Evolutionary conservation across 2,888 invertebrate genomes (phyloP).

Genomic region (Drosophila falleni): DNA sequence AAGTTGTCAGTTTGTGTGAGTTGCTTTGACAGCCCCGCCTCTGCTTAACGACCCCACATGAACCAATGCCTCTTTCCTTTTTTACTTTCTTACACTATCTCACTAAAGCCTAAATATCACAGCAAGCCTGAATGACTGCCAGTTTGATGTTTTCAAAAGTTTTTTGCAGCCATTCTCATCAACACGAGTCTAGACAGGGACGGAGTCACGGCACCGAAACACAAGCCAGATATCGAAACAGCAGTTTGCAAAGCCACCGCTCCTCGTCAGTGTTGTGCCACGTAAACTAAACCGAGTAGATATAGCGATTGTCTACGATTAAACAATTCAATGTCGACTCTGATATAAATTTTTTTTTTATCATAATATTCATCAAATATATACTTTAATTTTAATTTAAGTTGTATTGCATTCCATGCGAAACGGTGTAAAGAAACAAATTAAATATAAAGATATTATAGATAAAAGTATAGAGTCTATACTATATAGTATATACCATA

Average conservation of each 20-base stretch:
- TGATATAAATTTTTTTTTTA: too few relatives aligned
- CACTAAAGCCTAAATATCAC: slow-evolving; percentile 52
- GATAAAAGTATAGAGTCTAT: too few relatives aligned
- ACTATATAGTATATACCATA: too few relatives aligned
- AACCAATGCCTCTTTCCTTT: neutral
- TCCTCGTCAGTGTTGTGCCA: too few relatives aligned
- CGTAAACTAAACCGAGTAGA: too few relatives aligned
- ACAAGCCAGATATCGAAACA: slow-evolving; percentile 66
- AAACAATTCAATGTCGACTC: too few relatives aligned
- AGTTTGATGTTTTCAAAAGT: slow-evolving; percentile 30
- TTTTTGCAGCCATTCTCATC: slow-evolving; percentile 42
- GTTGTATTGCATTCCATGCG: too few relatives aligned
- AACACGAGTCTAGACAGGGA: slow-evolving; percentile 18
- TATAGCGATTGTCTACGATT: too few relatives aligned
- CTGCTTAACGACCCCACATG: slow-evolving; percentile 13
- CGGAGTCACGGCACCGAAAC: slow-evolving; percentile 8
- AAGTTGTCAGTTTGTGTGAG: slow-evolving; percentile 62
- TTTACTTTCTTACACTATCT: slow-evolving; percentile 26
- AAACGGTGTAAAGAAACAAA: too few relatives aligned
- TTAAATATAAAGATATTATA: too few relatives aligned
- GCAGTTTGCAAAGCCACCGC: slow-evolving; percentile 36
- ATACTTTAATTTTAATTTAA: too few relatives aligned
- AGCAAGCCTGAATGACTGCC: slow-evolving; percentile 57
- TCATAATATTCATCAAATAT: too few relatives aligned
- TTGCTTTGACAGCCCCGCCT: slow-evolving; percentile 39